Evolutionary conservation across 2,888 invertebrate genomes (phyloP), one percentile per base, ranked within the genome.

Genomic region (Clivina fossor): DNA sequence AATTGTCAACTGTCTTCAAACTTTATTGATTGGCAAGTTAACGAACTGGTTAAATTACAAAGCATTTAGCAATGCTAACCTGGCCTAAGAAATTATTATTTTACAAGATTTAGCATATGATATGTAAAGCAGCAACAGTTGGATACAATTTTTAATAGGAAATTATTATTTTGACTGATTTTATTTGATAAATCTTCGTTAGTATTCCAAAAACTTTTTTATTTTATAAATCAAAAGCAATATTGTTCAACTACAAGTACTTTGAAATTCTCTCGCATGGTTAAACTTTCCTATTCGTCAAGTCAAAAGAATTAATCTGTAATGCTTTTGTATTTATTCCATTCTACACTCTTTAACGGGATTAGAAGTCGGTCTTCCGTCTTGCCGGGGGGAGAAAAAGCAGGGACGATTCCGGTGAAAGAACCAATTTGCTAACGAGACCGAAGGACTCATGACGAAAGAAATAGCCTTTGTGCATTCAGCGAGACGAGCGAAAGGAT

Each of bases 391-490:
- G n/a, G 44, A 53, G 44, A 35, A 53, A 53, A 44, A 53, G 53
- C 44, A 44, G 44, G 44, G 53, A 53, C 44, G 53, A 53, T 44
- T 53, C 53, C 44, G n/a, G 44, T 53, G 44, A 44, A 37, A 53
- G 53, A 53, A 53, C 53, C 44, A 53, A 53, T 53, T 53, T 53
- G 37, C 53, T 53, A 53, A 53, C 44, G 53, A 44, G 53, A 44
- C 44, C 53, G 44, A 53, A 35, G 44, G 53, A 53, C 53, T 28
- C 53, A 26, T 35, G 37, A 22, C 26, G 22, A 35, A 43, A 11
- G 37, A 18, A 51, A 51, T 43, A n/a, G 41, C 33, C 51, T 43
- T 51, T 51, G 51, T 51, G 32, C 22, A 43, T 22, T 22, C 33
- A 24, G 26, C 53, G 32, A 35, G 18, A 24, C 15, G 11, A n/a